phyloP scores from a whole-genome alignment of 2,888 invertebrate species.

The Pristionchus exspectatus region DNA sequence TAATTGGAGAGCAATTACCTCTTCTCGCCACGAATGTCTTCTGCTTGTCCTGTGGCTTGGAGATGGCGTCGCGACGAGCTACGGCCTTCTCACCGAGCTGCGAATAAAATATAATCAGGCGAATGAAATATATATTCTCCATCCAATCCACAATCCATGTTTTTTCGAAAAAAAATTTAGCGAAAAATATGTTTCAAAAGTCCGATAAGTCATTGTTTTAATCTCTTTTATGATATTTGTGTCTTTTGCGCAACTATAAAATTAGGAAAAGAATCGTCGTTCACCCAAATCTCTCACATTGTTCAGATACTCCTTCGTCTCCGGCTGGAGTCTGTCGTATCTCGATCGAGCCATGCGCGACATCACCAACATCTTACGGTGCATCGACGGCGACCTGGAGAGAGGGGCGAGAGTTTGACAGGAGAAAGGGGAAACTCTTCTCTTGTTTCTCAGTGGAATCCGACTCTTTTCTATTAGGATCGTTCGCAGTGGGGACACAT shows the following conservation, averaged over 20 bases:
- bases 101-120: no score
- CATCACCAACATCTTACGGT: slow-evolving; percentile 12
- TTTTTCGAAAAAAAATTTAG: background rate
- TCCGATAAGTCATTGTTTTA: no score
- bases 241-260: no score
- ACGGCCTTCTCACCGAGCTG: slow-evolving; percentile 38
- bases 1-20: background rate
- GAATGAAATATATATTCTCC: no score
- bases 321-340: slow-evolving; percentile 43
- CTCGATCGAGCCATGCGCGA: slow-evolving; percentile 9
- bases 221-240: no score
- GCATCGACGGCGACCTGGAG: slow-evolving; percentile 34
- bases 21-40: background rate
- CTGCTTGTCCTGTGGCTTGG: background rate
- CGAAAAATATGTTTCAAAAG: background rate
- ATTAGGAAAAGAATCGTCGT: background rate
- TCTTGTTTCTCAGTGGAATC: background rate
- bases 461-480: no score
- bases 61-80: slow-evolving; percentile 42
- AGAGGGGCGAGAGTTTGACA: background rate
- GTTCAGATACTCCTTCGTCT: background rate
- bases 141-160: no score
- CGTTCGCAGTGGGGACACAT: no score
- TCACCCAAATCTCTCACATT: background rate
- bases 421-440: background rate